Conservation (phyloP, 1,140 invertebrate genomes). For the Anastrepha ludens region DNA sequence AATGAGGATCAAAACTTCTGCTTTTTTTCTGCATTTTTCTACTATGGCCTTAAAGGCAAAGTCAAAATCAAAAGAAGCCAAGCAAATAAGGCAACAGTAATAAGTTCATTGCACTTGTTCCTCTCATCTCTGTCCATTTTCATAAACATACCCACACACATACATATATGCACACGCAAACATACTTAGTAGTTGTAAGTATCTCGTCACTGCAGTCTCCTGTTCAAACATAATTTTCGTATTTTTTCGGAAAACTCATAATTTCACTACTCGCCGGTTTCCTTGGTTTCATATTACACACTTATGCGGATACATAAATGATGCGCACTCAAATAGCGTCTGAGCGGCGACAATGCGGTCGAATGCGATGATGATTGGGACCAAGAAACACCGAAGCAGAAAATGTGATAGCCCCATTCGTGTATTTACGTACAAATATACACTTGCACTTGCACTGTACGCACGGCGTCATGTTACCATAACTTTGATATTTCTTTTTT, state of each 20-base stretch:
- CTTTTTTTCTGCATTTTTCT: too few species aligned
- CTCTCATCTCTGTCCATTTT: neutral
- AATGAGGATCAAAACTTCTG: too few species aligned
- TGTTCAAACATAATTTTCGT: neutral
- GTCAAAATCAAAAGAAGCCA: too few species aligned
- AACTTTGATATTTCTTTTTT: neutral
- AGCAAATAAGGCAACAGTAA: neutral
- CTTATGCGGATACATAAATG: neutral
- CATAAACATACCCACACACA: neutral
- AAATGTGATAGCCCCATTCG: too few species aligned
- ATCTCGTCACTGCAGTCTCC: neutral
- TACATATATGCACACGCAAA: neutral
- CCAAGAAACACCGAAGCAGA: neutral
- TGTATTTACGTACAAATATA: too few species aligned
- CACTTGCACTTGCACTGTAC: neutral
- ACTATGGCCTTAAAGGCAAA: too few species aligned
- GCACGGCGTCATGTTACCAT: neutral
- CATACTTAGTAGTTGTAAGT: neutral
- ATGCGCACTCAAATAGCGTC: neutral
- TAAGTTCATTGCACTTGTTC: neutral
- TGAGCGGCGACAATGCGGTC: neutral
- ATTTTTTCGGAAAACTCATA: neutral
- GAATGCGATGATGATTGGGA: neutral
- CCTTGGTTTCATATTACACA: neutral
- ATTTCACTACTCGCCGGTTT: neutral